Percentiles rank a stretch among this genome's conserved stretches.
phyloP scores from a whole-genome alignment of 2,888 invertebrate species.

The Epinotia brunnichana region DNA sequence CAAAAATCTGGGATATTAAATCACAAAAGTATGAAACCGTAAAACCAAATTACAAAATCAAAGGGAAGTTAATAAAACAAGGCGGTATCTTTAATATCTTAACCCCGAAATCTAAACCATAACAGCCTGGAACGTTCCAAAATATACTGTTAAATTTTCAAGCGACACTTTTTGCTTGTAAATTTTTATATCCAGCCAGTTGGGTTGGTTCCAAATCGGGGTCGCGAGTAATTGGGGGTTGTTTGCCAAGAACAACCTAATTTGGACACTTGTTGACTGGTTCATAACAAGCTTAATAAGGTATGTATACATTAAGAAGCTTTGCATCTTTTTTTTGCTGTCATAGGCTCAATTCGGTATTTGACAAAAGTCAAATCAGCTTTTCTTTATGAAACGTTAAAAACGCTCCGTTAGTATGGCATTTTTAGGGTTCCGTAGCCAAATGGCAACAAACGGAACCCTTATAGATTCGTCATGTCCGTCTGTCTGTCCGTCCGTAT shows the following conservation, averaged over 20 bases:
- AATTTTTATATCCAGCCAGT: slow-evolving; percentile 34
- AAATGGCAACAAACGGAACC: no score
- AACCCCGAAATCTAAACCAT: not conserved
- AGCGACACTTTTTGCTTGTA: slow-evolving; percentile 34
- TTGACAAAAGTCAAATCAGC: no score
- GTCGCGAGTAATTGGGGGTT: slow-evolving; percentile 26
- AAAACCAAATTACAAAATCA: no score
- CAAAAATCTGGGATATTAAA: no score
- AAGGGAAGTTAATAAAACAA: not conserved
- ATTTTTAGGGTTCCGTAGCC: no score
- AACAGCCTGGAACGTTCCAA: not conserved
- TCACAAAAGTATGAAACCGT: no score
- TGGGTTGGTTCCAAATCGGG: slow-evolving; percentile 36
- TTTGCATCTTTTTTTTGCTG: not conserved
- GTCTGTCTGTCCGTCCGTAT: no score
- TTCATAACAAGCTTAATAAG: slow-evolving; percentile 25
- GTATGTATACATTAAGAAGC: not conserved
- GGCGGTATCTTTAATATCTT: not conserved
- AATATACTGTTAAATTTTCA: slow-evolving; percentile 15
- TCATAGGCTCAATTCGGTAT: no score
- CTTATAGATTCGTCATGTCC: no score
- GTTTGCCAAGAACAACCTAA: slow-evolving; percentile 40
- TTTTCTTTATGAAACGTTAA: no score
- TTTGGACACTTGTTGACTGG: slow-evolving; percentile 42
- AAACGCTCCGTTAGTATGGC: no score